Base-by-base conservation (phyloP, 2,888 invertebrate genomes). In the Acanthococcus lagerstroemiae region DNA sequence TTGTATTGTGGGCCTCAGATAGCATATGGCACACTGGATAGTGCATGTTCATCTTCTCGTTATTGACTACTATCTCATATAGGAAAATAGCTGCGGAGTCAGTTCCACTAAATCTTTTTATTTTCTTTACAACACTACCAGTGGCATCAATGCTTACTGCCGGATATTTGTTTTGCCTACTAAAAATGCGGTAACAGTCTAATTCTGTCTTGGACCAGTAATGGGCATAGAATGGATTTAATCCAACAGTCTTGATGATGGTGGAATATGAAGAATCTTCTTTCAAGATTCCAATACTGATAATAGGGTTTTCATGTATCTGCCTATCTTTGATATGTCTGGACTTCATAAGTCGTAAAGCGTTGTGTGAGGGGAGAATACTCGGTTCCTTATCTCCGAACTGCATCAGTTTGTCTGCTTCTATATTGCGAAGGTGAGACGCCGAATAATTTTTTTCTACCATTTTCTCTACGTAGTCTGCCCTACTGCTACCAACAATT, bases 21-120 rank as follows among this genome's bases (percentile, higher is more conserved):
- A 69, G 44, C 66, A 69, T 67, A 56, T 69, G 68, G 21, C 50
- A 9, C n/a, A 67, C 58, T 26, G 66, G 52, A 24, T 65, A 57
- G 24, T 67, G 68, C 15, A 57, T 54, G 19, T 66, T 60, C n/a
- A n/a, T n/a, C 24, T 54, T 57, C 9, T 55, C 55, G 5, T 68
- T 17, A 55, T 50, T 58, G 12, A 69, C 48, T 9, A 55, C 67
- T 19, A 55, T 46, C 45, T 56, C 44, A 46, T 68, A 68, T 3
- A 68, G 22, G 26, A 68, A 65, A 30, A 68, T 60, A 3, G 21
- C 9, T 26, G 22, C 12, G 1, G 55, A 48, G 12, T 27, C n/a
- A 12, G 25, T 24, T 4, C 63, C 58, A n/a, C 68, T 55, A 12
- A 45, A 46, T 21, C 63, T 30, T 24, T 46, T 25, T 21, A 45